These are phyloP conservation scores for Ceratitis capitata DNA, from an alignment of 1,140 invertebrate species.

Conservation along the genomic window DNA sequence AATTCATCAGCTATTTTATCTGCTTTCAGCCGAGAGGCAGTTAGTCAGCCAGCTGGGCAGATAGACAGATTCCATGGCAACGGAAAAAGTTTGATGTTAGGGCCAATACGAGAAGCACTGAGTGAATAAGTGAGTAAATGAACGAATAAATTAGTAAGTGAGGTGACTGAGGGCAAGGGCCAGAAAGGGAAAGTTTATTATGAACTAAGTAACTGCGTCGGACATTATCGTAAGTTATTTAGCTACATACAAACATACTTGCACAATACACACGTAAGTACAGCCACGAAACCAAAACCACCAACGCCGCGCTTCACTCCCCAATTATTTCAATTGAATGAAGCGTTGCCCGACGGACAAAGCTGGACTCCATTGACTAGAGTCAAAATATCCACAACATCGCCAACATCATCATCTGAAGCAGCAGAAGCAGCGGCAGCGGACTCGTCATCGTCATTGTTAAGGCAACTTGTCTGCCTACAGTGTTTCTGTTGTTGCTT, in stretches of 20 bases:
- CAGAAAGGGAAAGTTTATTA: neutral
- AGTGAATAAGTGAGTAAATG: neutral
- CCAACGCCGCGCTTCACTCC: neutral
- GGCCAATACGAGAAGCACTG: neutral
- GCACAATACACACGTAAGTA: neutral
- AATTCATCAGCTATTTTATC: neutral
- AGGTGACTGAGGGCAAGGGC: neutral
- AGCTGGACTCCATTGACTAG: neutral
- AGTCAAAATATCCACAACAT: no score
- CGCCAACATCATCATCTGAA: no score
- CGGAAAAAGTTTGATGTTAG: neutral
- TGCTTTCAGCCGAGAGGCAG: neutral
- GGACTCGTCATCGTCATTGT: neutral
- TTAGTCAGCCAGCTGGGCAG: neutral
- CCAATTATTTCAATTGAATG: neutral
- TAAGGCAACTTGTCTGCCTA: neutral
- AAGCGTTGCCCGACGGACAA: neutral
- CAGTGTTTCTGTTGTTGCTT: neutral
- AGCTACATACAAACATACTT: neutral
- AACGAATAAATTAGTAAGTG: slow-evolving; percentile 13
- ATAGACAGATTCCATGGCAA: neutral
- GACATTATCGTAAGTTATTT: neutral
- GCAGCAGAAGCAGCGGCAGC: no score
- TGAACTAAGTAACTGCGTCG: neutral
- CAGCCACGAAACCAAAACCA: neutral